A percentile compares a stretch with the other conserved stretches of the same genome.
Conservation (phyloP, 1,140 invertebrate species). For the Trichonephila clavata region DNA sequence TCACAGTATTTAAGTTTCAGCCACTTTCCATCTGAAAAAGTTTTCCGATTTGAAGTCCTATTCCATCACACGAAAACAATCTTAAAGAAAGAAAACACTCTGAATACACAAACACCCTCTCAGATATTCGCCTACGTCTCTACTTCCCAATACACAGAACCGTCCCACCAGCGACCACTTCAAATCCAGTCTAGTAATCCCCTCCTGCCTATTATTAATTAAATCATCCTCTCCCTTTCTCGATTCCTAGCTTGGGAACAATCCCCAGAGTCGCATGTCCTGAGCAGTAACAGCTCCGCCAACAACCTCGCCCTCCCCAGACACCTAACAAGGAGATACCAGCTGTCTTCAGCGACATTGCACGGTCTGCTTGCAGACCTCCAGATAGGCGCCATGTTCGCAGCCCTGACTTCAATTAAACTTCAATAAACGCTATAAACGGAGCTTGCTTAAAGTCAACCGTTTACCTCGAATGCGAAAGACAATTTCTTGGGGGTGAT, state of each 20-base stretch:
- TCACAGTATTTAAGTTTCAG: too few relatives aligned
- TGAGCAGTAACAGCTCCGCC: background rate
- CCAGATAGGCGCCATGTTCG: slow-evolving; percentile 16
- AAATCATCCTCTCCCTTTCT: slow-evolving; percentile 30
- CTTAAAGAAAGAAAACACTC: too few relatives aligned
- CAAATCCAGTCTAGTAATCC: background rate
- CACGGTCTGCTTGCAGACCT: slow-evolving; percentile 1
- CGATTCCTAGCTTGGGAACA: background rate
- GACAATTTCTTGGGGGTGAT: background rate
- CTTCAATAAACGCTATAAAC: slow-evolving; percentile 42
- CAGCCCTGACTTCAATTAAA: slow-evolving; percentile 43
- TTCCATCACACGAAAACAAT: too few relatives aligned
- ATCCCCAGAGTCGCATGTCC: slow-evolving; percentile 15
- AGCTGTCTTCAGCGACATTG: background rate
- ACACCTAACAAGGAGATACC: slow-evolving; percentile 30
- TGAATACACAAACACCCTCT: too few relatives aligned
- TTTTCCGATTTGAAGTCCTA: too few relatives aligned
- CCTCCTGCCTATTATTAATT: slow-evolving; percentile 13
- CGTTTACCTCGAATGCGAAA: background rate
- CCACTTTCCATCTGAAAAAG: too few relatives aligned
- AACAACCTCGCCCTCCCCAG: background rate
- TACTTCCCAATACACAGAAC: background rate
- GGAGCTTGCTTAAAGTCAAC: background rate
- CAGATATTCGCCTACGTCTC: background rate
- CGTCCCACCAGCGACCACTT: background rate